Conservation (phyloP, 1,140 invertebrate genomes). For the Sycophaga agraensis region DNA sequence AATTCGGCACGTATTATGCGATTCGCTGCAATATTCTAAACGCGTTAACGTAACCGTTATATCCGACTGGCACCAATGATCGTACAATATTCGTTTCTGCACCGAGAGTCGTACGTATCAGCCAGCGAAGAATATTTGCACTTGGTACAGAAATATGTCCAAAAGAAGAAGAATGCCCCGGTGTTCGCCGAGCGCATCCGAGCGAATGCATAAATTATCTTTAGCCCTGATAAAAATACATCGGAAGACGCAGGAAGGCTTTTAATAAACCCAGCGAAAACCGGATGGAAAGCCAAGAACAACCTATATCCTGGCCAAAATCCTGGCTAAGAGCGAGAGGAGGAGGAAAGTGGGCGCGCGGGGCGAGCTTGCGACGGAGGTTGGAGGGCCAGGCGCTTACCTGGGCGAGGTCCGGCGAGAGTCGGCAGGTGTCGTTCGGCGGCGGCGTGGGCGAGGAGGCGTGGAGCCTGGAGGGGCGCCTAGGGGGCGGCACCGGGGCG, state of each 20-base stretch:
- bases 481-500: slow-evolving; percentile 48
- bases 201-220: slow-evolving; percentile 13
- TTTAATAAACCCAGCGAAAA: slow-evolving; percentile 10
- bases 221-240: slow-evolving; percentile 18
- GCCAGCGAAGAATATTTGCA: too few relatives aligned
- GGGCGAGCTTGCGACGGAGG: background rate
- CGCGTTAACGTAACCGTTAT: too few relatives aligned
- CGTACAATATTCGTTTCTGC: too few relatives aligned
- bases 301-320: too few relatives aligned
- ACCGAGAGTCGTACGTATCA: too few relatives aligned
- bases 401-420: background rate
- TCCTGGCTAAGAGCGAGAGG: background rate
- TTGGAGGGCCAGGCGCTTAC: background rate
- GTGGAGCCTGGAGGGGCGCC: slow-evolving; percentile 47
- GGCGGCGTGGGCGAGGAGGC: slow-evolving; percentile 28
- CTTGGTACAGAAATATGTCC: too few relatives aligned
- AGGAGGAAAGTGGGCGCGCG: background rate
- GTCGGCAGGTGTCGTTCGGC: background rate
- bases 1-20: too few relatives aligned
- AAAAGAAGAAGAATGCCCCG: background rate
- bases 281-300: slow-evolving; percentile 10
- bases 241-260: slow-evolving; percentile 17
- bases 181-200: background rate
- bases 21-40: too few relatives aligned
- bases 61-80: too few relatives aligned